Evolutionary conservation across 2,888 invertebrate genomes (phyloP).

Genomic region (Allophyes oxyacanthae): DNA sequence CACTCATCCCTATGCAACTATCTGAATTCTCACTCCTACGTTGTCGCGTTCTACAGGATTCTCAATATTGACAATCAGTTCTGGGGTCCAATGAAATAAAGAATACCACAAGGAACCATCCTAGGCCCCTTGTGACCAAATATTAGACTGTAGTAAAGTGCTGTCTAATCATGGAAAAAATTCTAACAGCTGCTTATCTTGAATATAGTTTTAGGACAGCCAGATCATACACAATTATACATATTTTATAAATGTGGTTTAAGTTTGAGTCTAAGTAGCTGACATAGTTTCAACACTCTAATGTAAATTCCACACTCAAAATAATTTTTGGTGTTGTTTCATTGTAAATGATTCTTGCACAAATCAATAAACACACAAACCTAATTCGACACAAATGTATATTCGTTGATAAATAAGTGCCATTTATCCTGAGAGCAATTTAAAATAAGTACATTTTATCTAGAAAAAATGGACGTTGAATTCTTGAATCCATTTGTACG

Average conservation of each 20-base stretch:
- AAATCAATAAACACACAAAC: constrained; percentile 33
- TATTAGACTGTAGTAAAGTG: not conserved
- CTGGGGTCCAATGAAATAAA: not conserved
- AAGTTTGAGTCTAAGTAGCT: constrained; percentile 13
- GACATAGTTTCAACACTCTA: constrained; percentile 17
- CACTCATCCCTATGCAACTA: not conserved
- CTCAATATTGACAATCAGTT: not conserved
- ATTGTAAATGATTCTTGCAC: constrained; percentile 32
- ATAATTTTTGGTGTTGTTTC: constrained; percentile 20
- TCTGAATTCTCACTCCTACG: not conserved
- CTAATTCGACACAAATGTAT: constrained; percentile 5
- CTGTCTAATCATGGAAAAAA: not conserved
- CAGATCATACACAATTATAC: not conserved
- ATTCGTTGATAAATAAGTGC: not conserved
- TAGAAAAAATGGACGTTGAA: too few species aligned
- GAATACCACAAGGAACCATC: constrained; percentile 21
- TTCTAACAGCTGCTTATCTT: not conserved
- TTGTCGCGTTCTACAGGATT: not conserved
- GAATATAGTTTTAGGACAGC: not conserved
- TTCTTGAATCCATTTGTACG: constrained; percentile 12
- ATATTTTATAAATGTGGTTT: not conserved
- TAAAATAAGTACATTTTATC: not conserved
- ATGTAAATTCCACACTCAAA: constrained; percentile 34
- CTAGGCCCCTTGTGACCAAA: constrained; percentile 5
- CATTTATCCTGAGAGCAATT: constrained; percentile 4